These are phyloP conservation scores for Temnothorax ravouxi DNA, from an alignment of 2,888 invertebrate genomes.

Conservation along the genomic window DNA sequence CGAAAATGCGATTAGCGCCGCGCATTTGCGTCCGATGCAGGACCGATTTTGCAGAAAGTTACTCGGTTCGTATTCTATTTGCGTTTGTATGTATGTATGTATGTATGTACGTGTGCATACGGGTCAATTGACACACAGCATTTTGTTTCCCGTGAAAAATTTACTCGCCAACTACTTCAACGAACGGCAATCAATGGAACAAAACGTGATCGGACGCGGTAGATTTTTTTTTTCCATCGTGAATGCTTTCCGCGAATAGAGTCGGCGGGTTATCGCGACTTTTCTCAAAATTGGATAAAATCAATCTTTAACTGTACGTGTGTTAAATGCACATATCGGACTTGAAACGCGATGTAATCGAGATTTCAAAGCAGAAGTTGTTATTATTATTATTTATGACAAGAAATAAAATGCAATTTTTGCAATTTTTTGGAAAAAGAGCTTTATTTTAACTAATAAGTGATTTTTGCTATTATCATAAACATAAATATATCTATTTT, in stretches of 20 bases:
- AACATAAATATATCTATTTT: background rate
- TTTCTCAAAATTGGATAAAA: slow-evolving; percentile 25
- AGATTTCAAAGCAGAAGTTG: background rate
- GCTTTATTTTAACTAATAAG: background rate
- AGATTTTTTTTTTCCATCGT: slow-evolving; percentile 11
- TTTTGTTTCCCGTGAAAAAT: slow-evolving; percentile 43
- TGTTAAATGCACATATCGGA: background rate
- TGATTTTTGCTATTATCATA: background rate
- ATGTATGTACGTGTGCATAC: background rate
- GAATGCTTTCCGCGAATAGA: background rate
- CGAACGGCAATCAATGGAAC: slow-evolving; percentile 44
- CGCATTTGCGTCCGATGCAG: slow-evolving; percentile 47
- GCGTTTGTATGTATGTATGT: slow-evolving; percentile 7
- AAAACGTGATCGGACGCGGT: slow-evolving; percentile 22
- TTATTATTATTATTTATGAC: slow-evolving; percentile 4
- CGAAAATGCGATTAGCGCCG: slow-evolving; percentile 72
- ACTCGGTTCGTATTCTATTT: slow-evolving; percentile 29
- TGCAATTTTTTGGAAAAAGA: background rate
- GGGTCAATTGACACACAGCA: slow-evolving; percentile 19
- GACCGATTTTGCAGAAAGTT: slow-evolving; percentile 33
- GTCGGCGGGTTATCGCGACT: slow-evolving; percentile 10
- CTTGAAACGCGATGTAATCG: background rate
- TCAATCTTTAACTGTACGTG: slow-evolving; percentile 12
- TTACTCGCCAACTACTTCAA: slow-evolving; percentile 27
- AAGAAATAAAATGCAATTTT: background rate